Evolutionary conservation across 2,113 vertebrate genomes (phyloP), one percentile per base, ranked within the genome.

Genomic region (Aix galericulata): DNA sequence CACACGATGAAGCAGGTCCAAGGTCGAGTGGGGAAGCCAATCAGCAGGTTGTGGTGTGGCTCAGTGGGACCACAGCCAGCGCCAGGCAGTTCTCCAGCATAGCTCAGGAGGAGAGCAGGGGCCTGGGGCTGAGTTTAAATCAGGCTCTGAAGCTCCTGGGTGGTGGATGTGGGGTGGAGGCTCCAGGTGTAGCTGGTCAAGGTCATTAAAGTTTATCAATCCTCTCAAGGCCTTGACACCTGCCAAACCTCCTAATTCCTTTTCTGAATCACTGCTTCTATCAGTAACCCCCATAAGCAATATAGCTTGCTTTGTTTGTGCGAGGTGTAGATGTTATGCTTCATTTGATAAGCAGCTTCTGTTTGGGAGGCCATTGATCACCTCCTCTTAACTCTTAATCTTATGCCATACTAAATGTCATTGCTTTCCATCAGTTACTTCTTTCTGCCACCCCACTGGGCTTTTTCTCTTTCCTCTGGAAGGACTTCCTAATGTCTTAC

Each of bases 81-180:
- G 38, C 46, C 8, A 15, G 73, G 4, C 58, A 38, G 8, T 58
- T 15, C 26, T 74, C 36, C 25, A 68, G 0, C 1, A 8, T 9
- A 46, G 8, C 9, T 55, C 31, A 59, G 4, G 2, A 63, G 44
- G 0, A 0, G 0, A 0, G 0, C 2, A 1, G 0, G 5, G 1
- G 1, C 3, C 14, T 10, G 20, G 9, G 4, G n/a, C 48, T 82
- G 29, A 85, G 58, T 67, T 89, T 94, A 82, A 91, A 58, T 60
- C 4, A 29, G 34, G 29, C 29, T 73, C 38, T 2, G 14, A 81
- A 27, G 34, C 20, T 17, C 11, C 26, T 48, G 56, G 21, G 40
- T 59, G 58, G 40, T 29, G 26, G 0, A 1, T 46, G 34, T 63
- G 42, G 13, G 36, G 36, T 72, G 52, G 27, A 53, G 21, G 27